A percentile compares a stretch with the other conserved stretches of the same genome.
These are phyloP conservation scores for Lydus trimaculatus DNA, from an alignment of 2,888 invertebrate genomes.

Conservation along the genomic window DNA sequence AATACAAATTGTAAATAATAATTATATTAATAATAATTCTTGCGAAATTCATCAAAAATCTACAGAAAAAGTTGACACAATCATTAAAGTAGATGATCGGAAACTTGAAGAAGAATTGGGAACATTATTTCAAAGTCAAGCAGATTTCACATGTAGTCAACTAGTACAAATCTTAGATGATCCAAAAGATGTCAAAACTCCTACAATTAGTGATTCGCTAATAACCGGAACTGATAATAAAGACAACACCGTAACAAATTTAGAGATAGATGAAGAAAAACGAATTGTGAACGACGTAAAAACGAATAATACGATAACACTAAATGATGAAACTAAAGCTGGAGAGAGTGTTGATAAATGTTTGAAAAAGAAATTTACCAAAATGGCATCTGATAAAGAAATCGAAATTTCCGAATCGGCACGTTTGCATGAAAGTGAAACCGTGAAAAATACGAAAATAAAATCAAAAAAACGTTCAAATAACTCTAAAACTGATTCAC, in stretches of 20 bases:
- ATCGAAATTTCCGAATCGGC: neutral
- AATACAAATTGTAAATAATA: neutral
- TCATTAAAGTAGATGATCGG: neutral
- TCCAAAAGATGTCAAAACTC: neutral
- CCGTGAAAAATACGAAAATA: neutral
- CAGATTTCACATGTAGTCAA: constrained; percentile 1
- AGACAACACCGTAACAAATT: too few species aligned
- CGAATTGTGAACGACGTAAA: too few species aligned
- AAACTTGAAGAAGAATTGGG: constrained; percentile 1
- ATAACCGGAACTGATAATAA: too few species aligned
- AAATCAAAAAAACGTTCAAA: neutral
- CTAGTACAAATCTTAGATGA: neutral
- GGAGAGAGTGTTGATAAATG: neutral
- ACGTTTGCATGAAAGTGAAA: neutral
- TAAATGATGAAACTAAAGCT: neutral
- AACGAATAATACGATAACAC: too few species aligned
- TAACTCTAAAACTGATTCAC: neutral
- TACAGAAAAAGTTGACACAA: neutral
- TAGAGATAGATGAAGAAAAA: too few species aligned
- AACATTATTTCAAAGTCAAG: neutral
- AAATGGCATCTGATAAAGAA: neutral
- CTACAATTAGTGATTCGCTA: too few species aligned
- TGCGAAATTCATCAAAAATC: neutral
- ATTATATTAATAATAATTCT: neutral
- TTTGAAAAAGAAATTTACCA: neutral